phyloP scores from a whole-genome alignment of 2,797 vertebrate genomes.

The Thalassophryne amazonica region DNA sequence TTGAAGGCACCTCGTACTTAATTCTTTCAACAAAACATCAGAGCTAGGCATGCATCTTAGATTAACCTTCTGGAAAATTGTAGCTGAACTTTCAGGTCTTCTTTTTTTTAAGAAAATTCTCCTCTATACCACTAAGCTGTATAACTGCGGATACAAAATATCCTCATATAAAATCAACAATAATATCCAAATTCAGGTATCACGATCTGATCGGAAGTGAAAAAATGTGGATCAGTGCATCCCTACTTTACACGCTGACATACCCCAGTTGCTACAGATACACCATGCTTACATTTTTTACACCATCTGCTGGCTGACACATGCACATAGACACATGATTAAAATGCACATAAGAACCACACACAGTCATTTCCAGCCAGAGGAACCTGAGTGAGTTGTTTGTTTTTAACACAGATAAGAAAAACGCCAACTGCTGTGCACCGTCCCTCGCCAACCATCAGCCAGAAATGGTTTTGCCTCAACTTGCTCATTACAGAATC shows the following conservation, averaged over 20 bases:
- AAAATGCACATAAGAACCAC: slow-evolving; percentile 13
- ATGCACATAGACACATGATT: slow-evolving; percentile 8
- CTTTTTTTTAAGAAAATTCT: too few relatives aligned
- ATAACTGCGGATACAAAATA: too few relatives aligned
- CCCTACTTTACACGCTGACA: slow-evolving; percentile 10
- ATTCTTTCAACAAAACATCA: too few relatives aligned
- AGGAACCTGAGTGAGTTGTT: slow-evolving; percentile 26
- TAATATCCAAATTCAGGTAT: too few relatives aligned
- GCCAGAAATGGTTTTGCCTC: slow-evolving; percentile 55
- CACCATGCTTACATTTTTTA: slow-evolving; percentile 50
- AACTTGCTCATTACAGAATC: slow-evolving; percentile 42
- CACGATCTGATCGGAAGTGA: not conserved
- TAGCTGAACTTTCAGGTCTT: too few relatives aligned
- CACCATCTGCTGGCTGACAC: slow-evolving; percentile 43
- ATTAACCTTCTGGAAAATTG: too few relatives aligned
- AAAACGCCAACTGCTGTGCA: slow-evolving; percentile 55
- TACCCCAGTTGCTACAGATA: slow-evolving; percentile 63
- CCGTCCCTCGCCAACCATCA: slow-evolving; percentile 53
- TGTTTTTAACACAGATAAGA: slow-evolving; percentile 55
- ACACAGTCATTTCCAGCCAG: not conserved
- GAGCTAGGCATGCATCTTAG: too few relatives aligned
- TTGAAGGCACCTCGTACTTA: too few relatives aligned
- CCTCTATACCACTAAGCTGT: too few relatives aligned
- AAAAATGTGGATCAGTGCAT: slow-evolving; percentile 12
- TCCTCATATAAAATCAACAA: too few relatives aligned